A percentile compares a stretch with the other conserved stretches of the same genome.
phyloP scores from a whole-genome alignment of 2,113 vertebrate species.

The Pao palembangensis region DNA sequence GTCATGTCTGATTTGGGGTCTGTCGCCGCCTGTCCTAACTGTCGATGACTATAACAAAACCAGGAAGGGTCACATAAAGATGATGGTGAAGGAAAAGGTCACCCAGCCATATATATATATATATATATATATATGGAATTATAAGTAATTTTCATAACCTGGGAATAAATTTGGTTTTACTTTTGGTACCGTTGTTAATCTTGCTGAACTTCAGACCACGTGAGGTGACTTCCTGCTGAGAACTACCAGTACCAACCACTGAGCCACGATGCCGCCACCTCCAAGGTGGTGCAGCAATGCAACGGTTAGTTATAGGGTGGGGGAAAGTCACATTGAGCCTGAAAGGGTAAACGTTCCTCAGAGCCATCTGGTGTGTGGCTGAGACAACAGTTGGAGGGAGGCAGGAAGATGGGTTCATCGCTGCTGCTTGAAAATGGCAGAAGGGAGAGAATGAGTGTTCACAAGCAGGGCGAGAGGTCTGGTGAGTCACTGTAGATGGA shows the following conservation, averaged over 20 bases:
- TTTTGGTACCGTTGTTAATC: too few relatives aligned
- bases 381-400: constrained; percentile 62
- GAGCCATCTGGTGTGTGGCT: constrained; percentile 66
- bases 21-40: not conserved
- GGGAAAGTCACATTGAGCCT: constrained; percentile 45
- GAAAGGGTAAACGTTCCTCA: constrained; percentile 60
- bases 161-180: too few relatives aligned
- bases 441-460: constrained; percentile 31
- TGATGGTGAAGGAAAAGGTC: too few relatives aligned
- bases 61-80: too few relatives aligned
- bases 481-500: constrained; percentile 26
- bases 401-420: constrained; percentile 43
- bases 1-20: constrained; percentile 1
- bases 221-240: constrained; percentile 10
- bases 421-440: constrained; percentile 37
- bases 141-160: too few relatives aligned
- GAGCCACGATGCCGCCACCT: constrained; percentile 30
- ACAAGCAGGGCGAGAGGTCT: constrained; percentile 26
- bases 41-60: too few relatives aligned
- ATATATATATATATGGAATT: too few relatives aligned
- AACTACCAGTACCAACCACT: constrained; percentile 37
- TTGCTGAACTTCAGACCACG: too few relatives aligned
- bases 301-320: too few relatives aligned
- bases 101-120: too few relatives aligned
- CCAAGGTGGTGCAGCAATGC: not conserved